Evolutionary conservation across 2,797 vertebrate genomes (phyloP).

Genomic region (Tapirus indicus): DNA sequence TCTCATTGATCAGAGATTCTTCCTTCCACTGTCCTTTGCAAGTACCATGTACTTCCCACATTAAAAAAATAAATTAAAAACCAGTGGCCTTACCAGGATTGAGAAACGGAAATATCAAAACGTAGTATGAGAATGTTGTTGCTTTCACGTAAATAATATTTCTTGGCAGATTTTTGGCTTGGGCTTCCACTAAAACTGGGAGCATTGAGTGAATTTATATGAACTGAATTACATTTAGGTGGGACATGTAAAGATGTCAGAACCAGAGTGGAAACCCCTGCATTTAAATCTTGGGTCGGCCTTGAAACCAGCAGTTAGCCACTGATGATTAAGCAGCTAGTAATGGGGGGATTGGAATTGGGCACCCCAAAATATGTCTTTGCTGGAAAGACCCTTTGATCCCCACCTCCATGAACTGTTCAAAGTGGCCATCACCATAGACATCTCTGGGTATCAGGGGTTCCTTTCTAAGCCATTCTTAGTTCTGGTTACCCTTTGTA

Average conservation of each 20-base stretch:
- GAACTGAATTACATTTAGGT: neutral
- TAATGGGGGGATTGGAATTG: too few species aligned
- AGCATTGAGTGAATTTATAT: neutral
- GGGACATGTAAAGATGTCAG: neutral
- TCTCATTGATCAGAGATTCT: conserved; percentile 39
- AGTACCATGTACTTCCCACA: neutral
- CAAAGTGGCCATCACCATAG: too few species aligned
- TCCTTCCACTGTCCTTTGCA: neutral
- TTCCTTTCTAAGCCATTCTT: too few species aligned
- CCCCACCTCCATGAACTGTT: too few species aligned
- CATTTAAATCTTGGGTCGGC: neutral
- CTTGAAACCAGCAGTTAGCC: too few species aligned
- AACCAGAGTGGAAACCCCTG: neutral
- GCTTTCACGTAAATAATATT: neutral
- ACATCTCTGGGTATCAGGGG: too few species aligned
- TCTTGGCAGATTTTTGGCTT: neutral
- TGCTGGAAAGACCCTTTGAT: too few species aligned
- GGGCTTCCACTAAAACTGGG: neutral
- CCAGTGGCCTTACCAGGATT: neutral
- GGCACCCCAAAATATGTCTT: too few species aligned
- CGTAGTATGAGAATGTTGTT: neutral
- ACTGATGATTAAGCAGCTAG: too few species aligned
- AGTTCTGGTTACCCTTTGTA: too few species aligned
- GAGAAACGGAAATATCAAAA: conserved; percentile 1
- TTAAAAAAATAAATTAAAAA: neutral